phyloP scores from a whole-genome alignment of 1,140 invertebrate species.

The Condylostylus longicornis region DNA sequence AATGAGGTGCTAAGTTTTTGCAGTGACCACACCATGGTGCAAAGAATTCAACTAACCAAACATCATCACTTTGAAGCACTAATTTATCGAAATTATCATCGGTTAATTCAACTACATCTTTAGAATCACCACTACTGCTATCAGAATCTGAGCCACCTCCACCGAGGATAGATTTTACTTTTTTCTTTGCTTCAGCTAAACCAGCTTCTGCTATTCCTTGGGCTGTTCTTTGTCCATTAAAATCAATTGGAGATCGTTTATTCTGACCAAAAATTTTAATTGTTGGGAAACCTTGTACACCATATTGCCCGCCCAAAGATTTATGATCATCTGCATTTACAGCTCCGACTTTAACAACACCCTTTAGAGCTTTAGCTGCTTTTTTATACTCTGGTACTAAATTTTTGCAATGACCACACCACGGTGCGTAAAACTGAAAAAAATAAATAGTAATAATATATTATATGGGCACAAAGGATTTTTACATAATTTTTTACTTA shows the following conservation, averaged over 20 bases:
- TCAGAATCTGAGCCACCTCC: conserved; percentile 18
- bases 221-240: conserved; percentile 72
- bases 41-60: conserved; percentile 95
- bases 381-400: conserved; percentile 79
- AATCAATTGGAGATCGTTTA: conserved; percentile 78
- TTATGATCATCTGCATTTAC: conserved; percentile 85
- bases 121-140: conserved; percentile 29
- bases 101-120: conserved; percentile 83
- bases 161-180: conserved; percentile 22
- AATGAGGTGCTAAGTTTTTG: conserved; percentile 89
- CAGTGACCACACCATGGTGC: conserved; percentile 96
- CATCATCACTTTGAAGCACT: conserved; percentile 78
- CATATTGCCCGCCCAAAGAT: conserved; percentile 62
- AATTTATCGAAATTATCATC: conserved; percentile 87
- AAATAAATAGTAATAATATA: too few relatives aligned
- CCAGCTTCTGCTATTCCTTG: conserved; percentile 72
- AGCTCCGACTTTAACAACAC: conserved; percentile 84
- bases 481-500: too few relatives aligned
- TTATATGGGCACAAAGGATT: too few relatives aligned
- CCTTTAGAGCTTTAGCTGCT: conserved; percentile 76
- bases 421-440: conserved; percentile 87
- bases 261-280: conserved; percentile 86
- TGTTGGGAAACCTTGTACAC: conserved; percentile 85
- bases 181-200: conserved; percentile 35
- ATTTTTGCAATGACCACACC: conserved; percentile 77